phyloP scores from a whole-genome alignment of 2,113 vertebrate genomes.

The Amazona vittata region DNA sequence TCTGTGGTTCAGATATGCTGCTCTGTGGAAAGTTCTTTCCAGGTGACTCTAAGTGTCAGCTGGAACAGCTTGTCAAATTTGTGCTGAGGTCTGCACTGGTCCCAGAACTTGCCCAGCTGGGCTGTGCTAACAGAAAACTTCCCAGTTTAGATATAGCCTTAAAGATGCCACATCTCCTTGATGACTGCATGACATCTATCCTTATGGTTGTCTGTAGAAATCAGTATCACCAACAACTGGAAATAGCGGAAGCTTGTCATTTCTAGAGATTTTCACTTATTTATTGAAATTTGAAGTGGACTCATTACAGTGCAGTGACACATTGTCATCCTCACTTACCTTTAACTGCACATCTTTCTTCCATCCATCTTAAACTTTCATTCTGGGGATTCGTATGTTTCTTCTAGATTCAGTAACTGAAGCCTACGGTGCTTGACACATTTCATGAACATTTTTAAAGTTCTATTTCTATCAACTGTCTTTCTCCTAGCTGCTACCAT shows the following conservation, averaged over 20 bases:
- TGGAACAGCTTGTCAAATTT: neutral
- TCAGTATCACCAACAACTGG: neutral
- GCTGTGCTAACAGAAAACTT: neutral
- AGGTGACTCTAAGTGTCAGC: neutral
- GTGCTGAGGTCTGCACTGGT: neutral
- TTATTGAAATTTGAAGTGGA: neutral
- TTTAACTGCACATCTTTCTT: neutral
- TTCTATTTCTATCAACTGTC: constrained; percentile 15
- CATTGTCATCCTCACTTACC: neutral
- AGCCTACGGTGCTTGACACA: neutral
- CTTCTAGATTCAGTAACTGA: neutral
- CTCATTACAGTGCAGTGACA: neutral
- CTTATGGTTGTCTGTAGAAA: neutral
- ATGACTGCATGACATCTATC: neutral
- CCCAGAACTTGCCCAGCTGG: neutral
- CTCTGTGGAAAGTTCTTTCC: neutral
- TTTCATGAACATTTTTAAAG: neutral
- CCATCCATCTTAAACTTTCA: neutral
- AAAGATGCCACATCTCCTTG: neutral
- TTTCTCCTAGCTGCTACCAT: constrained; percentile 18
- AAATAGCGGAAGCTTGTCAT: neutral
- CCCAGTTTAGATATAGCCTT: neutral
- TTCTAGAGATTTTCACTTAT: neutral
- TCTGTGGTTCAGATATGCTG: neutral
- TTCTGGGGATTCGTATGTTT: neutral